Base-by-base conservation (phyloP, 1,140 invertebrate species). In the Drosophila lini region DNA sequence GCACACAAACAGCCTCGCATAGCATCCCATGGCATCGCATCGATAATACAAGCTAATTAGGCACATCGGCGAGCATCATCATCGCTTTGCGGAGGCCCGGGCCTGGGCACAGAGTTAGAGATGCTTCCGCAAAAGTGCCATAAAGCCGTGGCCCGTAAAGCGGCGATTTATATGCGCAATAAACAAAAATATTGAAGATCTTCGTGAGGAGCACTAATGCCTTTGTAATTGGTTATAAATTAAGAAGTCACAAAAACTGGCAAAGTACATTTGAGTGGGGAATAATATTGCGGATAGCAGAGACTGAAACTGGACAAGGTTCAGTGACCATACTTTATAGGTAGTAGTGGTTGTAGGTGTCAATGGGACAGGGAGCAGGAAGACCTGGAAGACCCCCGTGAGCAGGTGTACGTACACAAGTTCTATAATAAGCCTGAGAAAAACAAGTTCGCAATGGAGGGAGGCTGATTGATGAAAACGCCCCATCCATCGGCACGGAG, bases 191-290 rank as follows among this genome's bases (percentile, higher is more conserved):
- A 78, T 81, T 80, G 65, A 74, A 76, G 76, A 82, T 55, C 65
- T 77, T 22, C 52, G 55, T 58, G 57, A 36, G 40, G 19, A 31
- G 63, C 55, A 74, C 84, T 89, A 89, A 89, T 89, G 84, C 84
- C 62, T 89, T 89, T 89, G 78, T 89, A 89, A 89, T 89, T 89
- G 84, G 84, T 78, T 84, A 81, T 84, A 76, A 89, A 88, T 88
- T 88, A 89, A 88, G 77, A 79, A 88, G 75, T 84, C 84, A 71
- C 64, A 70, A 70, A 71, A 61, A 68, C 63, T 31, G 53, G 41
- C 55, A 47, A 74, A 58, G 25, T 34, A 63, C 38, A 59, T 53
- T 58, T 25, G 53, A 58, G 52, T 34, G 36, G 45, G 40, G 48
- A 71, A 58, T 63, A 28, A 5, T 28, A 32, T n/a, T 3, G 48